Base-by-base conservation (phyloP, 2,113 vertebrate genomes). In the Bubo blakistoni region DNA sequence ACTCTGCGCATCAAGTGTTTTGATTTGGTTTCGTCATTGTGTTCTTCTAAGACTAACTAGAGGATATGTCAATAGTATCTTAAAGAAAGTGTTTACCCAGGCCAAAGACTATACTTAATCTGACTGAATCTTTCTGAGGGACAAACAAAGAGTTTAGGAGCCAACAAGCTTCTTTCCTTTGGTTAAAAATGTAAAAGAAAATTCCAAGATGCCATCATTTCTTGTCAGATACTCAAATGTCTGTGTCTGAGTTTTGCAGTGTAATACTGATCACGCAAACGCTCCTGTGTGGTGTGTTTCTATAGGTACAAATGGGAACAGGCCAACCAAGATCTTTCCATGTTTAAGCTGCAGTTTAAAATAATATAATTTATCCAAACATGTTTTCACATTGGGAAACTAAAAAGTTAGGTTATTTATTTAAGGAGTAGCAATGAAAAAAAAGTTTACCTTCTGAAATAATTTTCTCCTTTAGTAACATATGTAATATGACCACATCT, bases 381-480 rank as follows among this genome's bases (percentile, higher is more conserved):
- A 32, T 67, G 9, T 54, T 87, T 96, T 55, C 34, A 94, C 24
- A 70, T 1, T 8, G 13, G 67, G 71, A 73, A 83, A 78, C 5
- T 61, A 79, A 96, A 92, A 94, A 58, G 16, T 65, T 92, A 21
- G 46, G 27, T 12, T 34, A 78, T 81, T 73, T 94, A 38, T 90
- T 94, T 93, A 95, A 95, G 59, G 67, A 88, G 26, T 81, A 12
- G 20, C 25, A 88, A 73, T 71, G 11, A 10, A 10, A 54, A 72
- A 52, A 82, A 29, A 44, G 8, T 47, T 40, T 52, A 59, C 20
- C 36, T 69, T 92, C 72, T 81, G 85, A 81, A 88, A 94, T 59
- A 88, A 91, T 92, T 97, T 94, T 92, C 42, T 96, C 32, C 66
- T 94, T 85, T 66, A 21, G 76, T 92, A 95, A 47, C 51, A 85